Evolutionary conservation across 1,140 invertebrate genomes (phyloP), one percentile per base, ranked within the genome.

Genomic region (Phortica variegata): DNA sequence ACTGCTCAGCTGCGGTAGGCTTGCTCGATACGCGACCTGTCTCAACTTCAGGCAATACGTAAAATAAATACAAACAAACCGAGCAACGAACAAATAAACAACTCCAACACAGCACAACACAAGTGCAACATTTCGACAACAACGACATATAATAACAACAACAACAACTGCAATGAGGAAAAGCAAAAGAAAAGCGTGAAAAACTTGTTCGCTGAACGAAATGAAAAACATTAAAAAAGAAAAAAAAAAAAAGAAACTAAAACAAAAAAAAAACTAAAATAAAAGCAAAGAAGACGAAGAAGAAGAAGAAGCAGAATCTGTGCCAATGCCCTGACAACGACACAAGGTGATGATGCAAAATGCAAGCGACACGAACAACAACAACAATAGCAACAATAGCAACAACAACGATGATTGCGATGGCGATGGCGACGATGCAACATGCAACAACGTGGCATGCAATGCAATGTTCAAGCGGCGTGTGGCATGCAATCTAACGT

Each of bases 241-340:
- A 40, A 29, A 29, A 29, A 6, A 23, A 51, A 53, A 52, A 29
- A 31, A 60, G 31, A 43, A 52, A 43, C 19, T 42, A 20, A 47
- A 42, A 23, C 18, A 48, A 23, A 47, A 49, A 19, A 39, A 44
- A 59, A 54, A 57, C 23, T 29, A 29, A 29, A 12, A 29, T 29
- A 29, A 6, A 12, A 29, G 26, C 26, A 7, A 29, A 6, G 26
- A 29, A 6, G 6, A 29, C 26, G 23, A 26, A 10, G 31, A 20
- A 37, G 16, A 47, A 20, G 34, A 12, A 47, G 48, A 44, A 47
- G 43, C 47, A 47, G 38, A 71, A 71, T 72, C 60, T 71, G 56
- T 71, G 68, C 68, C 68, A 71, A 71, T 71, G 68, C 66, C 68
- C 68, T 71, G 68, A 71, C 68, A 68, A 72, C 58, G 53, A 56